phyloP scores from a whole-genome alignment of 2,888 invertebrate genomes.

The Polymixis flavicincta region DNA sequence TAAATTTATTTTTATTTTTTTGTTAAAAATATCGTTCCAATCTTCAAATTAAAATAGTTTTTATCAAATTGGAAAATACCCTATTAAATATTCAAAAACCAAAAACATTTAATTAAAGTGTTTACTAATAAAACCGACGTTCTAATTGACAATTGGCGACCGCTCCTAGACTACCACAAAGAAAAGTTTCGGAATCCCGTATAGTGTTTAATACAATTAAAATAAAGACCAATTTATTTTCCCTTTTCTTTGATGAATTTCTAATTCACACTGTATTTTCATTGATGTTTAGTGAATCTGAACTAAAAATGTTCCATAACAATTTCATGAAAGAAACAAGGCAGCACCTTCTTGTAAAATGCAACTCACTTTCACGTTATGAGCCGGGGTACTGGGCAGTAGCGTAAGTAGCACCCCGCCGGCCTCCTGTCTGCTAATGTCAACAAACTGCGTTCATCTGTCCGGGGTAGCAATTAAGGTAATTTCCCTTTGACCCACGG shows the following conservation, averaged over 20 bases:
- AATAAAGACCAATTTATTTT: background rate
- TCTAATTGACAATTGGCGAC: no score
- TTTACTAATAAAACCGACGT: background rate
- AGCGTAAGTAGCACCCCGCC: no score
- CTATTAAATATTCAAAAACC: background rate
- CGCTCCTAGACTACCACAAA: background rate
- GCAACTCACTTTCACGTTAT: background rate
- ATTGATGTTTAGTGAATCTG: background rate
- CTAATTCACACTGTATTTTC: background rate
- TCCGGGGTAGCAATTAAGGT: conserved; percentile 28
- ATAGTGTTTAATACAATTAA: background rate
- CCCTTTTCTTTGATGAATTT: background rate
- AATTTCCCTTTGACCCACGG: conserved; percentile 24
- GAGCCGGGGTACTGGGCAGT: background rate
- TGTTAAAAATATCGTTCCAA: no score
- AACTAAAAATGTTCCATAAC: conserved; percentile 1
- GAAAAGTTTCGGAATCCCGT: background rate
- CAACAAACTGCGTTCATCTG: conserved; percentile 32
- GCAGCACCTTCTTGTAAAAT: background rate
- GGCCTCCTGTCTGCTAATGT: conserved; percentile 2
- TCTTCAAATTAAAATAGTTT: no score
- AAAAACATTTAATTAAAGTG: background rate
- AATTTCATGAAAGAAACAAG: conserved; percentile 1
- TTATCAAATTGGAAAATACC: no score
- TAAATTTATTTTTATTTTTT: no score